These are phyloP conservation scores for Neocrepidodera transversa DNA, from an alignment of 2,888 invertebrate species.

Conservation along the genomic window DNA sequence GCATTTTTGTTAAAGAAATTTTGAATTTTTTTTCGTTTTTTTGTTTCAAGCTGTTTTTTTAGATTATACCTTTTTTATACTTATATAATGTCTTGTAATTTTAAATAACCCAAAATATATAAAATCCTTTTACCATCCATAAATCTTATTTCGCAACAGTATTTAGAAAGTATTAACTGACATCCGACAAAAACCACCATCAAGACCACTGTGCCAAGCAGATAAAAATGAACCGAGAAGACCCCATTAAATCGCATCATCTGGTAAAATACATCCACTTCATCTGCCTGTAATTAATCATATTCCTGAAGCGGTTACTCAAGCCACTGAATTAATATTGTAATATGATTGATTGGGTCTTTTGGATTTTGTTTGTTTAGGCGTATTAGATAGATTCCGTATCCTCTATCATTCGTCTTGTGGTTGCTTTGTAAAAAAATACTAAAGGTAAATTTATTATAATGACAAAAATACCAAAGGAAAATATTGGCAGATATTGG, in stretches of 20 bases:
- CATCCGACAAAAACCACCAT: no score
- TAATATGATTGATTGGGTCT: constrained; percentile 23
- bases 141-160: no score
- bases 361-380: constrained; percentile 22
- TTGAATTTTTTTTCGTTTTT: no score
- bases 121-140: no score
- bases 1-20: no score
- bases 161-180: no score
- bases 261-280: constrained; percentile 26
- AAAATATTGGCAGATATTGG: no score
- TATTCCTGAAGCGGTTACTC: constrained; percentile 19
- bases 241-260: constrained; percentile 18
- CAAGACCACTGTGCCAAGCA: background rate
- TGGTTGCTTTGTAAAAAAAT: background rate
- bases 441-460: background rate
- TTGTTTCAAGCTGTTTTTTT: no score
- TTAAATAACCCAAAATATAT: no score
- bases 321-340: constrained; percentile 18
- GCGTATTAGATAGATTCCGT: constrained; percentile 12
- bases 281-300: constrained; percentile 28
- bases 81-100: no score
- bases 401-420: constrained; percentile 7
- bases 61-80: no score
- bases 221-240: constrained; percentile 7
- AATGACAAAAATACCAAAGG: no score